Evolutionary conservation across 2,888 invertebrate genomes (phyloP).

Genomic region (Ormyrus thymus): DNA sequence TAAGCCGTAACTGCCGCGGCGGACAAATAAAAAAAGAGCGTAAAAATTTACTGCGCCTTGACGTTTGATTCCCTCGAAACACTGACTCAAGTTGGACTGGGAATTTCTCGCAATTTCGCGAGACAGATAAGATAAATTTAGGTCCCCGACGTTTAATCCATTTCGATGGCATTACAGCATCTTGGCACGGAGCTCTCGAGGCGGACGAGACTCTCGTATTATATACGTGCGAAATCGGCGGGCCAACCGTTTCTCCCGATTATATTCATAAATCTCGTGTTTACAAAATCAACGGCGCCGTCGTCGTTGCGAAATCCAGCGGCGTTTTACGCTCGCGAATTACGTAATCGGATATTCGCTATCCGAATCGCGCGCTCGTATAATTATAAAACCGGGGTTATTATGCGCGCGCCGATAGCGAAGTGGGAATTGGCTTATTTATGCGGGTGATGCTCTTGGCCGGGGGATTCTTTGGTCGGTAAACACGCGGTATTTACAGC

Average conservation of each 20-base stretch:
- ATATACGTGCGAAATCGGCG: too few species aligned
- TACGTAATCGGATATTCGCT: neutral
- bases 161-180: constrained; percentile 23
- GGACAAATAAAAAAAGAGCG: neutral
- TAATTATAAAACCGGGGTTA: too few species aligned
- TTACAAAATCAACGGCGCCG: constrained; percentile 35
- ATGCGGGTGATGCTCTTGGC: too few species aligned
- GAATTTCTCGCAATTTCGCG: neutral
- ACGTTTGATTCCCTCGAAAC: neutral
- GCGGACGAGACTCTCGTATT: neutral
- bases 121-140: constrained; percentile 44
- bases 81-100: too few species aligned
- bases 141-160: constrained; percentile 25
- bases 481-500: too few species aligned
- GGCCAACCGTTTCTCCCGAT: too few species aligned
- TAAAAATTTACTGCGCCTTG: too few species aligned
- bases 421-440: too few species aligned
- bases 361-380: neutral
- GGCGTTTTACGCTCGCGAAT: neutral
- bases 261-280: constrained; percentile 41
- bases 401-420: too few species aligned
- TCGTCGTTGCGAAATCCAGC: constrained; percentile 31
- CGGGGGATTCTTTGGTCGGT: too few species aligned
- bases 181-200: constrained; percentile 16
- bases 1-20: neutral